Conservation (phyloP, 2,888 invertebrate genomes). For the Oegoconia quadripuncta region DNA sequence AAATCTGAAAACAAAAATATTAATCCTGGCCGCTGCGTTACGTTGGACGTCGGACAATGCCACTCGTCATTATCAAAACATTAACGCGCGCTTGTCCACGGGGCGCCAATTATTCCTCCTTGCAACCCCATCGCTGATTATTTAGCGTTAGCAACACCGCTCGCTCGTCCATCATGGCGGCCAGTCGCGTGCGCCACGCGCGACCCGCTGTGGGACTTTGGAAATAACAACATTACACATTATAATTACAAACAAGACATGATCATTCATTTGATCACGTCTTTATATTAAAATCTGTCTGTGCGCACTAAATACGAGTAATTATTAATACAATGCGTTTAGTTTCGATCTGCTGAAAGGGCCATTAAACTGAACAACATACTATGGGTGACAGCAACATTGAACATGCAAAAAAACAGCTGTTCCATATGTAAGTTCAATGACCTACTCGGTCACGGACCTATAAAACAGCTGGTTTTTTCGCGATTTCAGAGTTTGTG, state of each 20-base stretch:
- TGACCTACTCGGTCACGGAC: no score
- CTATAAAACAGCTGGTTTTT: no score
- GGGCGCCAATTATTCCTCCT: conserved; percentile 74
- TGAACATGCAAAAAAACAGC: no score
- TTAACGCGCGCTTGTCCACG: conserved; percentile 64
- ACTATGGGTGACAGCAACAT: no score
- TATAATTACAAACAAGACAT: conserved; percentile 15
- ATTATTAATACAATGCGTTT: no score
- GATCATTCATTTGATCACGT: conserved; percentile 9
- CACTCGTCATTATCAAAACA: conserved; percentile 74
- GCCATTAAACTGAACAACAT: no score
- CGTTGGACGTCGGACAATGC: conserved; percentile 45
- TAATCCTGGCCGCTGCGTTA: conserved; percentile 39
- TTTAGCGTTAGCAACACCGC: conserved; percentile 62
- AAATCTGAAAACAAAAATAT: conserved; percentile 66
- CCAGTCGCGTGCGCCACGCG: conserved; percentile 47
- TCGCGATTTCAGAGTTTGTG: no score
- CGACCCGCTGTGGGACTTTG: conserved; percentile 33
- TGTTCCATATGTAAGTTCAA: no score
- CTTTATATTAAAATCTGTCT: background rate
- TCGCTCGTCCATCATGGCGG: conserved; percentile 52
- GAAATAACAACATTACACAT: conserved; percentile 28
- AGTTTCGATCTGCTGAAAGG: no score
- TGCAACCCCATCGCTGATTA: conserved; percentile 69
- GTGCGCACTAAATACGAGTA: background rate